phyloP scores from a whole-genome alignment of 2,888 invertebrate species.

The Malacosoma neustria region DNA sequence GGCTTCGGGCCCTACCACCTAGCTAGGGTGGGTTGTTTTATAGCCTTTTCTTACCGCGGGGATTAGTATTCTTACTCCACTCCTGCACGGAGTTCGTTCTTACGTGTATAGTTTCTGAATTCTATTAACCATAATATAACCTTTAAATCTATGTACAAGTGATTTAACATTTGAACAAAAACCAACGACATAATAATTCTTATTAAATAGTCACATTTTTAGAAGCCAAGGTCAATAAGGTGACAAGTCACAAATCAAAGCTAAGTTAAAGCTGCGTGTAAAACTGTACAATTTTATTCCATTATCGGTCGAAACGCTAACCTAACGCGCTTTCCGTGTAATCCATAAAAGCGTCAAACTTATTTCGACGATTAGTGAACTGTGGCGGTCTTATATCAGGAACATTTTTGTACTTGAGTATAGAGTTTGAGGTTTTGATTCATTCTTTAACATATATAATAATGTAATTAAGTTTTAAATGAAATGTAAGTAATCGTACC shows the following conservation, averaged over 20 bases:
- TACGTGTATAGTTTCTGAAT: no score
- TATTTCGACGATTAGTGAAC: conserved; percentile 36
- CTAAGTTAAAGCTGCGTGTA: conserved; percentile 32
- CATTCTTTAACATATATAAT: conserved; percentile 26
- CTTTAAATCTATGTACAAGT: no score
- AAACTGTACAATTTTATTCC: conserved; percentile 51
- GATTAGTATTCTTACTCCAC: no score
- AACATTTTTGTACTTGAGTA: conserved; percentile 44
- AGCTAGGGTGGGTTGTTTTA: no score
- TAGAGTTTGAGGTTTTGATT: conserved; percentile 27
- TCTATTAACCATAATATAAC: no score
- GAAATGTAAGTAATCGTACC: no score
- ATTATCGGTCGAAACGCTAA: conserved; percentile 43
- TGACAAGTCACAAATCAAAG: conserved; percentile 6
- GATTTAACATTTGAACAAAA: no score
- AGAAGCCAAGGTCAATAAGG: background rate
- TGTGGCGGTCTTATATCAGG: conserved; percentile 66
- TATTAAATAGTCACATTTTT: background rate
- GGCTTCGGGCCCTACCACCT: no score
- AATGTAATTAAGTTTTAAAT: no score
- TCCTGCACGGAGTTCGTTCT: no score
- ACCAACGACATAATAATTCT: background rate
- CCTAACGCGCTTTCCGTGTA: conserved; percentile 65
- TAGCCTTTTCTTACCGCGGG: no score
- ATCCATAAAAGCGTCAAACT: conserved; percentile 55